Evolutionary conservation across 2,888 invertebrate species (phyloP).

Genomic region (Nomada ferruginata): DNA sequence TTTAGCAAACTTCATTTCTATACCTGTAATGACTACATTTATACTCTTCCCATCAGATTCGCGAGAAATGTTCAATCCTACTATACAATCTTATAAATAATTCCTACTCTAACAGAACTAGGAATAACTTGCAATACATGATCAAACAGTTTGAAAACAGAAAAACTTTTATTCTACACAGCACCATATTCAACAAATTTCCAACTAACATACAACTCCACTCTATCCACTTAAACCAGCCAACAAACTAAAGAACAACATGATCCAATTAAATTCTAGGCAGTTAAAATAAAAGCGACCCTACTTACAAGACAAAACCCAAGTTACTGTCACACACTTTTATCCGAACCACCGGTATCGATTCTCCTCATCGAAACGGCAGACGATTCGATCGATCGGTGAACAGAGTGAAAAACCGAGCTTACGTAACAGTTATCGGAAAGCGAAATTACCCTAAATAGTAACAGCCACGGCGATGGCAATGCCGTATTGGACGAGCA

Average conservation of each 20-base stretch:
- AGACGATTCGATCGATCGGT: slow-evolving; percentile 60
- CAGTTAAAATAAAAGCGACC: too few species aligned
- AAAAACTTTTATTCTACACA: neutral
- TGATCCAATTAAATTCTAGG: too few species aligned
- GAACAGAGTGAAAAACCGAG: slow-evolving; percentile 56
- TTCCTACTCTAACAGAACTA: neutral
- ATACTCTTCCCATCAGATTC: too few species aligned
- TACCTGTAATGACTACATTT: too few species aligned
- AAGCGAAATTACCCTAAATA: slow-evolving; percentile 78
- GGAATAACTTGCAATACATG: neutral
- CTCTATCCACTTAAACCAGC: neutral
- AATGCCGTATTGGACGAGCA: slow-evolving; percentile 63
- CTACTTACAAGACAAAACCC: too few species aligned
- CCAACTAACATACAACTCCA: neutral
- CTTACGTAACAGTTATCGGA: slow-evolving; percentile 73
- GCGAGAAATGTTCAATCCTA: too few species aligned
- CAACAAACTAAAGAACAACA: too few species aligned
- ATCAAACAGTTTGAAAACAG: neutral
- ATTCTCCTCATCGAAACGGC: slow-evolving; percentile 36
- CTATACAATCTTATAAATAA: slow-evolving; percentile 4
- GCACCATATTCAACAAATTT: neutral
- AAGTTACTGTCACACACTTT: too few species aligned
- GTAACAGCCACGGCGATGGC: slow-evolving; percentile 74
- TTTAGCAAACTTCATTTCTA: neutral
- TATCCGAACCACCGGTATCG: neutral